Evolutionary conservation across 1,140 invertebrate species (phyloP).

Genomic region (Diachasmimorpha longicaudata): DNA sequence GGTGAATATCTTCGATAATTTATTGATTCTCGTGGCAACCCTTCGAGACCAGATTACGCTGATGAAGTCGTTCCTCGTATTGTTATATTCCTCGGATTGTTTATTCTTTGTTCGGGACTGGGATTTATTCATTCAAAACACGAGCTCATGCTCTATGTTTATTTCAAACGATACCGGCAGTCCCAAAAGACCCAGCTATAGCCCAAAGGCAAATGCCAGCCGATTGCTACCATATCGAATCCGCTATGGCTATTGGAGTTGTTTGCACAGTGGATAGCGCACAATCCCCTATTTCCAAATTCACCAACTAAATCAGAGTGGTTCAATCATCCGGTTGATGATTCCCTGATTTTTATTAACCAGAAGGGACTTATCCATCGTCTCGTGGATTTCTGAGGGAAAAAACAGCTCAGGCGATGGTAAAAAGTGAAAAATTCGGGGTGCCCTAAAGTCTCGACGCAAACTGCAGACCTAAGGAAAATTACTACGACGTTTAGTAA

Average conservation of each 20-base stretch:
- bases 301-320: not conserved
- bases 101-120: not conserved
- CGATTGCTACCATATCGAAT: not conserved
- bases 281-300: not conserved
- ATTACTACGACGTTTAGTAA: no score
- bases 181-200: not conserved
- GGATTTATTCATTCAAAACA: not conserved
- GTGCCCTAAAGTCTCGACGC: no score
- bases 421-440: no score
- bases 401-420: no score
- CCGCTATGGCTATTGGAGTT: not conserved
- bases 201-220: not conserved
- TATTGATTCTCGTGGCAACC: no score
- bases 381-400: not conserved
- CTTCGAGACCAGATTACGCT: no score
- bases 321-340: not conserved
- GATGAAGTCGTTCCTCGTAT: no score
- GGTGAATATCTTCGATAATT: no score
- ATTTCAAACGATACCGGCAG: not conserved
- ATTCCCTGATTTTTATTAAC: not conserved
- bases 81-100: not conserved
- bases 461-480: no score
- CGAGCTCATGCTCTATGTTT: not conserved
- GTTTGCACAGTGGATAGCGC: not conserved
- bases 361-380: no score